Evolutionary conservation across 2,888 invertebrate species (phyloP).

Genomic region (Hirtodrosophila duncani): DNA sequence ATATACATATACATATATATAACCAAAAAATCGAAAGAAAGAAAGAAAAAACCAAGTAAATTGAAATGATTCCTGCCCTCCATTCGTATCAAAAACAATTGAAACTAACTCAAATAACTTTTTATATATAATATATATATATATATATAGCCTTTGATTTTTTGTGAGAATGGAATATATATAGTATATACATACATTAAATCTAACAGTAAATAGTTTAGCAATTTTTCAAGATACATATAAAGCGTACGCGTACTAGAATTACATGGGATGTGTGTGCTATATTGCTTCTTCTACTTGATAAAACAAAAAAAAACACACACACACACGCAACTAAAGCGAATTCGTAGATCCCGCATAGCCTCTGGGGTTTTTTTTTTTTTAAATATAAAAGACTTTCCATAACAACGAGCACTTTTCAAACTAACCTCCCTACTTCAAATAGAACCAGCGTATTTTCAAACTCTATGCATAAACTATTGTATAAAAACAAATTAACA

Average conservation of each 20-base stretch:
- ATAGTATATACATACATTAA: slow-evolving; percentile 37
- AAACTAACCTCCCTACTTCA: no score
- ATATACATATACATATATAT: slow-evolving; percentile 24
- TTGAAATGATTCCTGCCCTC: slow-evolving; percentile 77
- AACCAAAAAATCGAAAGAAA: slow-evolving; percentile 47
- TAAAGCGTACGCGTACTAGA: no score
- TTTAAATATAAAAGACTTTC: no score
- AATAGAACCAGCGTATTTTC: no score
- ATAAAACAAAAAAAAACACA: background rate
- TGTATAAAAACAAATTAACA: slow-evolving; percentile 15
- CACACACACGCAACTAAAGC: no score
- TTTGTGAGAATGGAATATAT: slow-evolving; percentile 55
- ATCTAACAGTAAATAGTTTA: slow-evolving; percentile 49
- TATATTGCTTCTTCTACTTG: slow-evolving; percentile 21
- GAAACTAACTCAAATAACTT: slow-evolving; percentile 62
- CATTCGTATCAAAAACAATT: slow-evolving; percentile 73
- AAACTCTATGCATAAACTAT: slow-evolving; percentile 58
- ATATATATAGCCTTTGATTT: slow-evolving; percentile 59
- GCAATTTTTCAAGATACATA: slow-evolving; percentile 39
- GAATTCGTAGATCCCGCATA: no score
- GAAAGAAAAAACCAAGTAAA: slow-evolving; percentile 61
- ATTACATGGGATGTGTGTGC: slow-evolving; percentile 23
- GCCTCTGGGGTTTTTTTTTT: no score
- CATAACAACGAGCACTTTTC: no score
- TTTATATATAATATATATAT: slow-evolving; percentile 53